Evolutionary conservation across 2,888 invertebrate genomes (phyloP).

Genomic region (Cinara cedri): DNA sequence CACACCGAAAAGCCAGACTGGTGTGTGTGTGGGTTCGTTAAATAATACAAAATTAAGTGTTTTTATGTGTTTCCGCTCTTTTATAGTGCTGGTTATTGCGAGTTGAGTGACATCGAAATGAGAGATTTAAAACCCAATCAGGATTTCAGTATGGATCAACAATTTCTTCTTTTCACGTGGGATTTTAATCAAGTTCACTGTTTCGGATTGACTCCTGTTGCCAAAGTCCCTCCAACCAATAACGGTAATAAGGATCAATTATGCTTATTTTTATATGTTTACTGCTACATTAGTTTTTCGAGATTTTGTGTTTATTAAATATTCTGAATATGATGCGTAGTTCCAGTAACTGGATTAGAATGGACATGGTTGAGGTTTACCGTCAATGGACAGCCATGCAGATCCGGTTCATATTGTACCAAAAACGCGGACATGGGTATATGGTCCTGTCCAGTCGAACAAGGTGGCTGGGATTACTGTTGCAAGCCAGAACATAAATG

Average conservation of each 20-base stretch:
- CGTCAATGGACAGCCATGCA: slow-evolving; percentile 81
- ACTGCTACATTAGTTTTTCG: too few relatives aligned
- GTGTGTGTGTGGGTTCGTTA: background rate
- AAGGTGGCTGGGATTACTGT: slow-evolving; percentile 84
- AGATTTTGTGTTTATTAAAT: too few relatives aligned
- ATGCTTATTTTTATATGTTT: too few relatives aligned
- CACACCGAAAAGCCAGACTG: background rate
- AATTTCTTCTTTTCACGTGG: slow-evolving; percentile 79
- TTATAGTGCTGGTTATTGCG: slow-evolving; percentile 68
- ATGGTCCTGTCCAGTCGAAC: slow-evolving; percentile 83
- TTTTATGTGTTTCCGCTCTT: background rate
- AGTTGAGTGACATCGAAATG: slow-evolving; percentile 78
- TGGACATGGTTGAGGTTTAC: slow-evolving; percentile 77
- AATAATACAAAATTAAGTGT: background rate
- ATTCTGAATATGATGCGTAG: slow-evolving; percentile 12
- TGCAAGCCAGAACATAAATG: slow-evolving; percentile 82
- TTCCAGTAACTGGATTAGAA: slow-evolving; percentile 58
- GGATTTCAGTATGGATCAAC: slow-evolving; percentile 74
- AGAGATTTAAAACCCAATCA: slow-evolving; percentile 76
- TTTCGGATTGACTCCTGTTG: slow-evolving; percentile 59
- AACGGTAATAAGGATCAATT: background rate
- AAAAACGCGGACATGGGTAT: slow-evolving; percentile 79
- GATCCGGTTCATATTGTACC: slow-evolving; percentile 72
- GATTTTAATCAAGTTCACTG: slow-evolving; percentile 79
- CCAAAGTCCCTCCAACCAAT: slow-evolving; percentile 57